Conservation (phyloP, 1,140 invertebrate species). For the Eriosoma lanigerum region DNA sequence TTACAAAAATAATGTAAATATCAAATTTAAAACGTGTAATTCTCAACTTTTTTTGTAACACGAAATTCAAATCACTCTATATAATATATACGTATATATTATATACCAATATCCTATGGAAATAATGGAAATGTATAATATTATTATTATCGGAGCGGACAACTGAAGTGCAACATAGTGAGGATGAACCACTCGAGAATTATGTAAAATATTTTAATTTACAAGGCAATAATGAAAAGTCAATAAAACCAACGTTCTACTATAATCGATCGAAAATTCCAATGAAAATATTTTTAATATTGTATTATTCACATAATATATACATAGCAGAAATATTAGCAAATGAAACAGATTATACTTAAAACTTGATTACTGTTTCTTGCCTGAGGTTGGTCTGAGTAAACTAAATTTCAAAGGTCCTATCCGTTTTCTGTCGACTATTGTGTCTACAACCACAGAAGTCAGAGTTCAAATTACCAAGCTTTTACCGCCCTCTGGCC, state of each 20-base stretch:
- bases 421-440: not conserved
- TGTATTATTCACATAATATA: not conserved
- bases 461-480: conserved; percentile 19
- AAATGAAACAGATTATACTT: not conserved
- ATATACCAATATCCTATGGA: not conserved
- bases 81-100: not conserved
- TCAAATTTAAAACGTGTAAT: too few relatives aligned
- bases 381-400: not conserved
- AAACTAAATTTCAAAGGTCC: not conserved
- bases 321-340: not conserved
- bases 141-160: too few relatives aligned
- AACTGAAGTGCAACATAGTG: too few relatives aligned
- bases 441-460: too few relatives aligned
- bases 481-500: not conserved
- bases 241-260: not conserved
- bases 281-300: not conserved
- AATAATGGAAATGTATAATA: not conserved
- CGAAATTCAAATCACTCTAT: too few relatives aligned
- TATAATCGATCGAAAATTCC: not conserved
- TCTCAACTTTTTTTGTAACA: too few relatives aligned
- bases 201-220: too few relatives aligned
- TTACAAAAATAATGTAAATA: too few relatives aligned
- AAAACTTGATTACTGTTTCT: not conserved
- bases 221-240: not conserved
- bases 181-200: too few relatives aligned